phyloP scores from a whole-genome alignment of 1,140 invertebrate species.

The Bombyx mori region ASM3026992v2 NC_085126.1:10475001-10475500 shows the following conservation, averaged over 20 bases:
- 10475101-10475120: slow-evolving; percentile 63
- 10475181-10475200: slow-evolving; percentile 78
- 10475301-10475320: slow-evolving; percentile 57
- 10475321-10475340: slow-evolving; percentile 78
- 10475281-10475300: slow-evolving; percentile 76
- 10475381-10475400: slow-evolving; percentile 79
- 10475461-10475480: slow-evolving; percentile 84
- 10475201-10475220: slow-evolving; percentile 78
- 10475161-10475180: slow-evolving; percentile 79
- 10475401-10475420: slow-evolving; percentile 73
- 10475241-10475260: slow-evolving; percentile 78
- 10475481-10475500: slow-evolving; percentile 91
- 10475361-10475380: slow-evolving; percentile 75
- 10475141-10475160: slow-evolving; percentile 31
- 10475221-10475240: slow-evolving; percentile 77
- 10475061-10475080: slow-evolving; percentile 66
- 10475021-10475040: slow-evolving; percentile 51
- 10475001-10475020: slow-evolving; percentile 40
- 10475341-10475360: slow-evolving; percentile 79
- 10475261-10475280: slow-evolving; percentile 83
- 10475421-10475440: slow-evolving; percentile 75
- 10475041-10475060: slow-evolving; percentile 68
- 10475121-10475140: slow-evolving; percentile 43
- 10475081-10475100: slow-evolving; percentile 65
- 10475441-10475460: slow-evolving; percentile 83